Conservation (phyloP, 2,888 invertebrate genomes). For the Galerucella calmariensis region DNA sequence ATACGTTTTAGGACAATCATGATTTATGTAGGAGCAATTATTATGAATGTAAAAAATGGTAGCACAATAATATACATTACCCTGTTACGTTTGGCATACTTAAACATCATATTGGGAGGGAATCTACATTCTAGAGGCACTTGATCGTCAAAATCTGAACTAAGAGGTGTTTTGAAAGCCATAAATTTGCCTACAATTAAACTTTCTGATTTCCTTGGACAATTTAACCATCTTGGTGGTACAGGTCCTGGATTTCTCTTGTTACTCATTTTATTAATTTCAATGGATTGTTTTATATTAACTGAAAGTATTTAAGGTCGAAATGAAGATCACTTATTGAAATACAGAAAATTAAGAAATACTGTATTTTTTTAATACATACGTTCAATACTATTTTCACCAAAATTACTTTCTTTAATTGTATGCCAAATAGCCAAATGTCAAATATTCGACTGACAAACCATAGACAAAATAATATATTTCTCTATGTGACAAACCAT, state of each 20-base stretch:
- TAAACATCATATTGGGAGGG: conserved; percentile 87
- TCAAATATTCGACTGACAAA: background rate
- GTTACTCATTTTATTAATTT: conserved; percentile 52
- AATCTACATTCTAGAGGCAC: conserved; percentile 88
- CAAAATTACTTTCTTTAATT: background rate
- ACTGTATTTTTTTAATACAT: background rate
- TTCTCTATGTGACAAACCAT: too few relatives aligned
- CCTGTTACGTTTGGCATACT: conserved; percentile 80
- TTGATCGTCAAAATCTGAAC: conserved; percentile 81
- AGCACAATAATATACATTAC: conserved; percentile 63
- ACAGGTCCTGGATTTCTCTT: conserved; percentile 72
- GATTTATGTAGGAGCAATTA: too few relatives aligned
- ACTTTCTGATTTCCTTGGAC: conserved; percentile 82
- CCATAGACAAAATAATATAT: too few relatives aligned
- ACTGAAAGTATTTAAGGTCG: background rate
- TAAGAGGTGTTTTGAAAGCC: conserved; percentile 95
- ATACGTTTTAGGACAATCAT: too few relatives aligned
- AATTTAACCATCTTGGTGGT: conserved; percentile 88
- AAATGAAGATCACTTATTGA: background rate
- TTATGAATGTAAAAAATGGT: background rate
- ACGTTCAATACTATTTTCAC: background rate
- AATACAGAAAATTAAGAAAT: background rate
- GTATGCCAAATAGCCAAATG: background rate
- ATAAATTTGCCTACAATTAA: conserved; percentile 87
- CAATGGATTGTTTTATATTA: background rate